Percentiles rank a stretch among this genome's conserved stretches.
Evolutionary conservation across 2,113 vertebrate species (phyloP).

Genomic region (Leucoraja erinaceus): DNA sequence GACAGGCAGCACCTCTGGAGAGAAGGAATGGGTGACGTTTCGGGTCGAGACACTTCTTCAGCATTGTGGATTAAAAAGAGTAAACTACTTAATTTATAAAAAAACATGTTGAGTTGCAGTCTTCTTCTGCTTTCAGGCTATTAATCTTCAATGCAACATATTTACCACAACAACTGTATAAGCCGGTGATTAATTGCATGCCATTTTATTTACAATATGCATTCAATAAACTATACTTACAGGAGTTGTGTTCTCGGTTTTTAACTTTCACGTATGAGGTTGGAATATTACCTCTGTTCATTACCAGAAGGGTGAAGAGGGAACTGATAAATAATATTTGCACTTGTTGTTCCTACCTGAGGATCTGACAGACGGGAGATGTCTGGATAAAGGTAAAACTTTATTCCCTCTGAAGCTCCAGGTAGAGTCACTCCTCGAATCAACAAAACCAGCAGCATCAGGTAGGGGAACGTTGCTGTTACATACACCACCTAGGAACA

Average conservation of each 20-base stretch:
- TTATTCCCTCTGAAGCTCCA: constrained; percentile 82
- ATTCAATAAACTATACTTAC: not conserved
- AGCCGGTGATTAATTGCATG: not conserved
- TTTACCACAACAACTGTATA: not conserved
- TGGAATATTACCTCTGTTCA: not conserved
- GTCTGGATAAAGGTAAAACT: constrained; percentile 96
- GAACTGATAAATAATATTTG: not conserved
- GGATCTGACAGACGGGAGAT: constrained; percentile 90
- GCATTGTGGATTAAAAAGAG: not conserved
- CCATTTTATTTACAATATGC: not conserved
- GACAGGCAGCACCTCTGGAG: too few relatives aligned
- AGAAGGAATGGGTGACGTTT: too few relatives aligned
- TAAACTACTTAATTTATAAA: not conserved
- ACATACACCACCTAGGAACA: constrained; percentile 83
- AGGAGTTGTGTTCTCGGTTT: not conserved
- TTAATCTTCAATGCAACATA: not conserved
- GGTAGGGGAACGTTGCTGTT: constrained; percentile 91
- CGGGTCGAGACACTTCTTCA: not conserved
- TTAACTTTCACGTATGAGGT: not conserved
- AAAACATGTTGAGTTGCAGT: not conserved
- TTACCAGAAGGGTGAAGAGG: not conserved
- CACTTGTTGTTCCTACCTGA: constrained; percentile 67
- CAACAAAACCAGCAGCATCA: constrained; percentile 87
- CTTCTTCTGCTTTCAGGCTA: not conserved
- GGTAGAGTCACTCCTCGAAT: constrained; percentile 87